Evolutionary conservation across 2,113 vertebrate genomes (phyloP).

Genomic region (Takifugu bimaculatus): DNA sequence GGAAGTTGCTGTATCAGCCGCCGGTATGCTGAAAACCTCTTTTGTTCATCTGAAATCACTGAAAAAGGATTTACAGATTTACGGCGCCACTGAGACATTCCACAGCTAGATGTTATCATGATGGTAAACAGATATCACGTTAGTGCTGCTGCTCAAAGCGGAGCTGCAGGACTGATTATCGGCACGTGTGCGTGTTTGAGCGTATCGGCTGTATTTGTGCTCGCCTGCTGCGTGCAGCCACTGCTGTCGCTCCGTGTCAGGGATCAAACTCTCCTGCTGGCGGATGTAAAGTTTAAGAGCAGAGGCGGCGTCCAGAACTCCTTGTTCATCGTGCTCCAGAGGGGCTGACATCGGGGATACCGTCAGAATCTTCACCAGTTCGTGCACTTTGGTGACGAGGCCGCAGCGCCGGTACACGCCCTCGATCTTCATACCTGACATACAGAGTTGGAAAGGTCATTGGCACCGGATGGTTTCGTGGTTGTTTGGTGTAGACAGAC

Average conservation of each 20-base stretch:
- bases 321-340: constrained; percentile 63
- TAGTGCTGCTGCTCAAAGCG: background rate
- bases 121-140: background rate
- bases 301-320: constrained; percentile 58
- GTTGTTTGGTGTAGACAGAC: background rate
- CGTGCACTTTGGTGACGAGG: constrained; percentile 48
- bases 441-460: background rate
- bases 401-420: constrained; percentile 77
- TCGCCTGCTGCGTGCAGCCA: constrained; percentile 71
- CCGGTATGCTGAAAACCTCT: constrained; percentile 55
- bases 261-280: constrained; percentile 53
- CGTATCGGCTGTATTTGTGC: background rate
- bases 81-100: background rate
- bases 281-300: constrained; percentile 73
- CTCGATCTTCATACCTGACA: constrained; percentile 73
- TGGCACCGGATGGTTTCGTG: background rate
- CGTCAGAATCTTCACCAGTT: constrained; percentile 61
- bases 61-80: constrained; percentile 1
- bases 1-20: constrained; percentile 59
- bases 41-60: constrained; percentile 49
- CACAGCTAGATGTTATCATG: background rate
- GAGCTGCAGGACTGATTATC: background rate
- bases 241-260: constrained; percentile 15
- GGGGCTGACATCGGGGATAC: constrained; percentile 48
- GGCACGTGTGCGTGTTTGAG: background rate